Evolutionary conservation across 1,140 invertebrate genomes (phyloP).

Genomic region (Harlomillsia oculata): DNA sequence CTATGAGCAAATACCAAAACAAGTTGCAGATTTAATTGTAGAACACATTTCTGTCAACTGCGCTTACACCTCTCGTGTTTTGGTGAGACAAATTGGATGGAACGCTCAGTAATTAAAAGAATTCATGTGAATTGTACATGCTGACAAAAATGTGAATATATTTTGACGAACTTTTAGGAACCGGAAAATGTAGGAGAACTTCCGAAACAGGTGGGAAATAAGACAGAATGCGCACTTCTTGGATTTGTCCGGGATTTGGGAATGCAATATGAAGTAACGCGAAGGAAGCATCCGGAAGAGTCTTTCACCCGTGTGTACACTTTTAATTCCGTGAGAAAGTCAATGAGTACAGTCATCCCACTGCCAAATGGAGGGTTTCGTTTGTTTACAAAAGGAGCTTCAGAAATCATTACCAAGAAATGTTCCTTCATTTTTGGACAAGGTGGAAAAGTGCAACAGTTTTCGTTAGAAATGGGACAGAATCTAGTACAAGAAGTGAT

Average conservation of each 20-base stretch:
- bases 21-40: constrained; percentile 45
- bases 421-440: constrained; percentile 47
- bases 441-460: constrained; percentile 43
- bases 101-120: background rate
- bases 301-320: constrained; percentile 55
- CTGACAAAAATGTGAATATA: background rate
- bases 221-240: constrained; percentile 58
- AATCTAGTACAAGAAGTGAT: constrained; percentile 49
- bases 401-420: constrained; percentile 57
- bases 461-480: constrained; percentile 44
- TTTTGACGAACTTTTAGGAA: background rate
- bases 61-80: constrained; percentile 51
- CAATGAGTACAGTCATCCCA: constrained; percentile 58
- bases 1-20: constrained; percentile 41
- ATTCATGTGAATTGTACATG: too few relatives aligned
- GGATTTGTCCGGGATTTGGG: constrained; percentile 54
- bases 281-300: constrained; percentile 51
- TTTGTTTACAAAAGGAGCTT: constrained; percentile 58
- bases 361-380: constrained; percentile 44
- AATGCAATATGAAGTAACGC: constrained; percentile 49
- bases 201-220: constrained; percentile 56
- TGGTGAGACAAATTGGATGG: constrained; percentile 5
- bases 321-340: constrained; percentile 60
- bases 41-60: constrained; percentile 52
- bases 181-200: constrained; percentile 45